These are phyloP conservation scores for Anguilla marmorata DNA, from an alignment of 2,797 vertebrate species.

Conservation along the genomic window DNA sequence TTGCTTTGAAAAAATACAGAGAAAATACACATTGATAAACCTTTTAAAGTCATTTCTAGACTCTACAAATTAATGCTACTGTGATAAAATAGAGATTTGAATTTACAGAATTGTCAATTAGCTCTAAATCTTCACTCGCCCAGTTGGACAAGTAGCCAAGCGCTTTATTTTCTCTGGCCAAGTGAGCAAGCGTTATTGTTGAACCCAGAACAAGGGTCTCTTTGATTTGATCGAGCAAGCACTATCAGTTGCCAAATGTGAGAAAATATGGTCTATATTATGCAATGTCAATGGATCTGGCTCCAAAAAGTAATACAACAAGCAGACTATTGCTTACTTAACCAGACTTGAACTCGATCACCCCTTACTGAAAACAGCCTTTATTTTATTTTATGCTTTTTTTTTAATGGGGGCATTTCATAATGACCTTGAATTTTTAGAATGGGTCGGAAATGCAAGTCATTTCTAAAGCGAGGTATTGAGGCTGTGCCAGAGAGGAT, in stretches of 20 bases:
- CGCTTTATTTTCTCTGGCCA: no score
- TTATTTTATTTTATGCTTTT: constrained; percentile 14
- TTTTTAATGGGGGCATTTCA: constrained; percentile 32
- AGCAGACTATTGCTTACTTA: constrained; percentile 27
- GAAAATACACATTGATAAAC: no score
- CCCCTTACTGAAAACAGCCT: constrained; percentile 33
- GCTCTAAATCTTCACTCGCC: no score
- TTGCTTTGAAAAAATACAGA: no score
- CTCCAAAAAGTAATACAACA: constrained; percentile 15
- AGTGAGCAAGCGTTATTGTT: no score
- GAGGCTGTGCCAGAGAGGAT: constrained; percentile 57
- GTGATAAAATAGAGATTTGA: not conserved
- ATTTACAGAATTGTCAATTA: not conserved
- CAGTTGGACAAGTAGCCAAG: no score
- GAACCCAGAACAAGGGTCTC: no score
- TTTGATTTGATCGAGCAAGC: not conserved
- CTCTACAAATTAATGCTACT: no score
- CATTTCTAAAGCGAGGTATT: constrained; percentile 61
- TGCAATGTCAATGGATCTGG: not conserved
- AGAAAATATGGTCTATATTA: not conserved
- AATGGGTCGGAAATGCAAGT: constrained; percentile 43
- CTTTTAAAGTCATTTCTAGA: no score
- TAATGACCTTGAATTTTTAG: constrained; percentile 55
- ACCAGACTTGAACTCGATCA: constrained; percentile 17
- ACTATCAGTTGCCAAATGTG: not conserved